These are phyloP conservation scores for Cossypha polioptera DNA, from an alignment of 2,797 vertebrate genomes.

Conservation along the genomic window DNA sequence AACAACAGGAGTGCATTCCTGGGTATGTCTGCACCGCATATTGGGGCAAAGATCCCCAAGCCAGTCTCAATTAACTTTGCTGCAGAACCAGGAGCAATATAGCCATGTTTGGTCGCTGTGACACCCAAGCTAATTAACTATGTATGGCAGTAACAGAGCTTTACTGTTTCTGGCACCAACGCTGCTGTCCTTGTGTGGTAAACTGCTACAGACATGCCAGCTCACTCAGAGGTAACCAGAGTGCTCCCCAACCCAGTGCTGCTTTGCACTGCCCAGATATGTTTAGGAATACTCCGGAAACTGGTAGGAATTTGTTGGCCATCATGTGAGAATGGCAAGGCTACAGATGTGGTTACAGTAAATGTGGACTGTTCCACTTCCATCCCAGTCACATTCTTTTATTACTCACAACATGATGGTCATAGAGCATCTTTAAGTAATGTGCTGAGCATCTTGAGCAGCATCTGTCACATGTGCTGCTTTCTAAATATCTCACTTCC, in stretches of 20 bases:
- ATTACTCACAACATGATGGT: background rate
- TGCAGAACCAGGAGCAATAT: constrained; percentile 46
- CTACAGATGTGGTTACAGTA: constrained; percentile 21
- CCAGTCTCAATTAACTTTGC: constrained; percentile 45
- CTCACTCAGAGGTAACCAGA: constrained; percentile 23
- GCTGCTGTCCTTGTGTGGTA: constrained; percentile 16
- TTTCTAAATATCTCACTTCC: constrained; percentile 28
- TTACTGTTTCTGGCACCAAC: constrained; percentile 29
- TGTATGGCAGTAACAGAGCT: constrained; percentile 47
- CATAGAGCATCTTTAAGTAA: constrained; percentile 27
- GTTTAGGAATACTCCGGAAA: background rate
- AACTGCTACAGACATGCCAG: constrained; percentile 4
- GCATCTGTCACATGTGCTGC: constrained; percentile 23
- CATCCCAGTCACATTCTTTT: background rate
- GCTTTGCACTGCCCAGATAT: background rate
- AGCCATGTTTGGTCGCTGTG: constrained; percentile 13
- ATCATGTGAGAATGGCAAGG: background rate
- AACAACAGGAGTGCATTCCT: constrained; percentile 36
- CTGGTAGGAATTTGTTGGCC: background rate
- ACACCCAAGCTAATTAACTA: constrained; percentile 58
- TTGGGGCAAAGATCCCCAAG: constrained; percentile 56
- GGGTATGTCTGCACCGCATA: constrained; percentile 10
- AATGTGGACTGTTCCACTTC: background rate
- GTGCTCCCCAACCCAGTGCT: background rate
- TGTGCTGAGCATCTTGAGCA: constrained; percentile 33